phyloP scores from a whole-genome alignment of 2,113 vertebrate species.

The Noctilio leporinus region DNA sequence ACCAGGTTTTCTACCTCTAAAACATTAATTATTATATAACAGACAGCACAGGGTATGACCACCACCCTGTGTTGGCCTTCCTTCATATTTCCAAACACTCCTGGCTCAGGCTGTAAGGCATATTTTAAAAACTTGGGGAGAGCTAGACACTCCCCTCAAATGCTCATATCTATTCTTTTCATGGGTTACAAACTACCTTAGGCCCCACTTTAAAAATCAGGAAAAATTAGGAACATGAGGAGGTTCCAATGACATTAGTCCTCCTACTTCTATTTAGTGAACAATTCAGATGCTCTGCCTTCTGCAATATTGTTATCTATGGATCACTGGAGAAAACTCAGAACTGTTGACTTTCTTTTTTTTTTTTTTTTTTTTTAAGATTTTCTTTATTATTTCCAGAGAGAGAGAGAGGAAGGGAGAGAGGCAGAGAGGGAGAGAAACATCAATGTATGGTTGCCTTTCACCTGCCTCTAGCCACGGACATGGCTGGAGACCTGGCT shows the following conservation, averaged over 20 bases:
- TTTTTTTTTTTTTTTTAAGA: too few relatives aligned
- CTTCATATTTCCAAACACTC: neutral
- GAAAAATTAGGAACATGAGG: neutral
- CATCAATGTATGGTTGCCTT: too few relatives aligned
- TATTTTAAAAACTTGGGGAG: neutral
- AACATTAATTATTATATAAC: too few relatives aligned
- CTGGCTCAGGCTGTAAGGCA: neutral
- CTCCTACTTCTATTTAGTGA: neutral
- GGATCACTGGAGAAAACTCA: neutral
- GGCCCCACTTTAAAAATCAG: neutral
- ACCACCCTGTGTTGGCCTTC: fast-evolving
- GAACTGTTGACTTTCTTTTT: too few relatives aligned
- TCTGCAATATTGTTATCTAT: neutral
- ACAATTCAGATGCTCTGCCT: neutral
- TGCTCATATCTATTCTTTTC: neutral
- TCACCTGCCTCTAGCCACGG: too few relatives aligned
- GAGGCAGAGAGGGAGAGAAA: too few relatives aligned
- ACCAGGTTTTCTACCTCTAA: neutral
- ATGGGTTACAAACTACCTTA: neutral
- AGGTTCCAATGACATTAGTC: neutral
- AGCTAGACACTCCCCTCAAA: neutral
- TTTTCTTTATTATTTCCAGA: too few relatives aligned
- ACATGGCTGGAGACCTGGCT: too few relatives aligned
- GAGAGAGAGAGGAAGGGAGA: too few relatives aligned
- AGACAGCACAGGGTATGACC: neutral